Evolutionary conservation across 1,140 invertebrate species (phyloP).

Genomic region (Drosophila guanche): DNA sequence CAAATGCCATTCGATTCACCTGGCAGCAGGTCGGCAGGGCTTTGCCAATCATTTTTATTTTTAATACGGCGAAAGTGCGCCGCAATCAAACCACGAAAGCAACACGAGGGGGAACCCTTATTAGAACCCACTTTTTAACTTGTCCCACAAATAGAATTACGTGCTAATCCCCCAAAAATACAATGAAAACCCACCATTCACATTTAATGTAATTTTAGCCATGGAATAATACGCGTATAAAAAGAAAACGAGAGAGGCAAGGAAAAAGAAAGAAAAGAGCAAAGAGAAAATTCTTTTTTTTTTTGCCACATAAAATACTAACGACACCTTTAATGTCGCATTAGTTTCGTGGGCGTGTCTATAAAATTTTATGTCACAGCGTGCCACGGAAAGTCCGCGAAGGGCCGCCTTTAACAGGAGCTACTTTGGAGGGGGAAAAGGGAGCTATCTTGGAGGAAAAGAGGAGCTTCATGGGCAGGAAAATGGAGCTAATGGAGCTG

Average conservation of each 20-base stretch:
- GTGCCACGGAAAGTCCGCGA: slow-evolving; percentile 18
- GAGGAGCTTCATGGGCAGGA: too few relatives aligned
- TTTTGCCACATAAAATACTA: slow-evolving; percentile 56
- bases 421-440: slow-evolving; percentile 8
- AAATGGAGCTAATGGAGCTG: too few relatives aligned
- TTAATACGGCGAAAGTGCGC: slow-evolving; percentile 10
- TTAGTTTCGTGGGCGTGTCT: slow-evolving; percentile 62
- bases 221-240: slow-evolving; percentile 32
- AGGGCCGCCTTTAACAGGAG: slow-evolving; percentile 19
- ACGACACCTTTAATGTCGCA: slow-evolving; percentile 66
- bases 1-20: slow-evolving; percentile 20
- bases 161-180: slow-evolving; percentile 53
- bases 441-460: too few relatives aligned
- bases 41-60: slow-evolving; percentile 25
- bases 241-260: slow-evolving; percentile 30
- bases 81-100: slow-evolving; percentile 39
- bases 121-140: slow-evolving; percentile 1
- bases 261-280: slow-evolving; percentile 1
- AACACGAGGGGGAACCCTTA: slow-evolving; percentile 34
- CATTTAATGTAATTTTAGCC: slow-evolving; percentile 40
- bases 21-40: slow-evolving; percentile 6
- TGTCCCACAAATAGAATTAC: slow-evolving; percentile 47
- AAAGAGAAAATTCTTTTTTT: background rate
- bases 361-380: slow-evolving; percentile 54
- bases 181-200: slow-evolving; percentile 38